These are phyloP conservation scores for Leiothrix lutea DNA, from an alignment of 2,113 vertebrate species.

Conservation along the genomic window DNA sequence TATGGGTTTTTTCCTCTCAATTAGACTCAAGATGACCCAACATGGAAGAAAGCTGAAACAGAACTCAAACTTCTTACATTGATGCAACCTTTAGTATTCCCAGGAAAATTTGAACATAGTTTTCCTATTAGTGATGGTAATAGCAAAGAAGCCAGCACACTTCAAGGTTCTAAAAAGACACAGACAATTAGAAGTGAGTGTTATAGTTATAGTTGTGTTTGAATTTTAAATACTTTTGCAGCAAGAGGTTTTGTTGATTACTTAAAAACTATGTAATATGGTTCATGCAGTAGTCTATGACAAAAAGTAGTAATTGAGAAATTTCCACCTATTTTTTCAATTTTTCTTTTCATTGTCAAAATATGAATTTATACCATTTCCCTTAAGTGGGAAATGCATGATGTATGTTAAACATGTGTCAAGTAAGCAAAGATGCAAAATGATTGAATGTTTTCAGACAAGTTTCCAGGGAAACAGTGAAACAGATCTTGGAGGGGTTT, in stretches of 20 bases:
- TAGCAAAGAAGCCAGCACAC: background rate
- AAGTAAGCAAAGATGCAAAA: background rate
- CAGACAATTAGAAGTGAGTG: conserved; percentile 48
- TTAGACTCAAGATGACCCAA: conserved; percentile 75
- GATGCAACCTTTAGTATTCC: conserved; percentile 73
- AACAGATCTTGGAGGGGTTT: background rate
- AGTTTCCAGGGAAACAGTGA: background rate
- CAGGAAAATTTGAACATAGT: conserved; percentile 47
- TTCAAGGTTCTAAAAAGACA: conserved; percentile 1
- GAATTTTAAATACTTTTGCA: background rate
- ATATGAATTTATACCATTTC: background rate
- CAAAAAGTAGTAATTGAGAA: background rate
- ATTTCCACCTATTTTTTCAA: background rate
- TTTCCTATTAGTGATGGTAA: background rate
- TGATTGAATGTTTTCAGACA: background rate
- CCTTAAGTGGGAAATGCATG: background rate
- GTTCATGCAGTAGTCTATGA: background rate
- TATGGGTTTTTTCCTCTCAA: background rate
- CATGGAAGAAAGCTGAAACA: conserved; percentile 78
- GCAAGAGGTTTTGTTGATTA: background rate
- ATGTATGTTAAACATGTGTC: background rate
- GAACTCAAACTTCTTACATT: conserved; percentile 82
- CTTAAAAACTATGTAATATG: background rate
- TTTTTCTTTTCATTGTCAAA: background rate
- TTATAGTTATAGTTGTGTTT: background rate